Evolutionary conservation across 64 coral and sea anemone species (phyloP).

Genomic region (Anthopleura sola): DNA sequence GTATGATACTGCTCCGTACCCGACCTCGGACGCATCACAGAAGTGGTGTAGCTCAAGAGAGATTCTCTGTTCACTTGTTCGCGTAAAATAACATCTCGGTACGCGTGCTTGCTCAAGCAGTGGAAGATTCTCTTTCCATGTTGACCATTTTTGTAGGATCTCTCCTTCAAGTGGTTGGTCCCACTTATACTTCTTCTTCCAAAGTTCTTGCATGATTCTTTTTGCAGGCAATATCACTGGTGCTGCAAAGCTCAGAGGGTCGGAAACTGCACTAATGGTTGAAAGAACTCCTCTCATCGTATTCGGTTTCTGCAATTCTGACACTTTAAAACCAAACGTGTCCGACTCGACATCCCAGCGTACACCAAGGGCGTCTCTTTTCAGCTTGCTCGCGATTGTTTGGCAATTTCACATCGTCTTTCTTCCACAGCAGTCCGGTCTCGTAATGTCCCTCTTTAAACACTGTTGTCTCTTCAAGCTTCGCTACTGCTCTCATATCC

Average conservation of each 20-base stretch:
- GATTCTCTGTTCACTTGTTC: neutral
- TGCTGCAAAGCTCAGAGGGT: neutral
- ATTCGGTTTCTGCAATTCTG: neutral
- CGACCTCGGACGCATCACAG: conserved; percentile 32
- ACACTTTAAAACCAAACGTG: neutral
- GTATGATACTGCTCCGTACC: conserved; percentile 33
- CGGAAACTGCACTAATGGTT: neutral
- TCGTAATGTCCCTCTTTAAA: conserved; percentile 30
- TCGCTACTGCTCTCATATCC: no score
- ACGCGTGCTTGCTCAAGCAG: neutral
- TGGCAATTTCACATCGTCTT: conserved; percentile 3
- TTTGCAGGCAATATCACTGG: neutral
- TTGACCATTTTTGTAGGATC: neutral
- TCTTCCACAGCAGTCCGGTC: conserved; percentile 34
- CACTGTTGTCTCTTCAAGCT: conserved; percentile 13
- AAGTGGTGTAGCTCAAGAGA: conserved; percentile 32
- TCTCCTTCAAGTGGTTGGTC: conserved; percentile 7
- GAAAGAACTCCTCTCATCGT: neutral
- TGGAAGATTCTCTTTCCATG: conserved; percentile 16
- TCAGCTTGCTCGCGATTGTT: conserved; percentile 23
- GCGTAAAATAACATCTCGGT: conserved; percentile 20
- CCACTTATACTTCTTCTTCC: conserved; percentile 17
- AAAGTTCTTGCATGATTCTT: conserved; percentile 6
- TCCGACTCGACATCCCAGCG: neutral
- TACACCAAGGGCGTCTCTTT: conserved; percentile 2